Percentiles rank a stretch among this genome's conserved stretches.
phyloP scores from a whole-genome alignment of 2,113 vertebrate species.

The Nothocercus nigrocapillus region DNA sequence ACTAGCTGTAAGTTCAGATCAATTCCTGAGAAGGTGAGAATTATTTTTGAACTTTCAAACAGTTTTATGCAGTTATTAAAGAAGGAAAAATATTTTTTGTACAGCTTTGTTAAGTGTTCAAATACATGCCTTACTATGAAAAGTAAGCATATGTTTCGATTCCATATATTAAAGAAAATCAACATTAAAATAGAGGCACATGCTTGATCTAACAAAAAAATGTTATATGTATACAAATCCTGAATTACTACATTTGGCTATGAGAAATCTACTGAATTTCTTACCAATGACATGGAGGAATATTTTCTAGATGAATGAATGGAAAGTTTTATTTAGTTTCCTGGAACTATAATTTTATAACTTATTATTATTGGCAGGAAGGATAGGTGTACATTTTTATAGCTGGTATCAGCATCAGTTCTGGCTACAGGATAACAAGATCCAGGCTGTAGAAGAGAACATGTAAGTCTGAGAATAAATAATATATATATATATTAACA shows the following conservation, averaged over 20 bases:
- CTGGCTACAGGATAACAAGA: neutral
- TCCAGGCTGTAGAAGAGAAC: neutral
- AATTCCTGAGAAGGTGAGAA: neutral
- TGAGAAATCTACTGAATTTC: neutral
- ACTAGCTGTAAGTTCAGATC: neutral
- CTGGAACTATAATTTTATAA: neutral
- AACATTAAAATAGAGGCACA: constrained; percentile 16
- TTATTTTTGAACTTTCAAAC: neutral
- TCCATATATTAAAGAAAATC: constrained; percentile 48
- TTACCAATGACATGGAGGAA: neutral
- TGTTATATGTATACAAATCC: neutral
- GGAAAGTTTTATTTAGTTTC: neutral
- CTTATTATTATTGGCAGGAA: neutral
- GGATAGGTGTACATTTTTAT: neutral
- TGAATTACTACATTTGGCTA: neutral
- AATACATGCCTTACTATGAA: constrained; percentile 15
- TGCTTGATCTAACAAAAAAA: neutral
- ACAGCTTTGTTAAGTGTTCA: constrained; percentile 36
- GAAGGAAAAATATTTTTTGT: constrained; percentile 28
- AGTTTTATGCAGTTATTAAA: neutral
- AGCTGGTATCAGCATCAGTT: neutral
- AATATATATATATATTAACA: neutral
- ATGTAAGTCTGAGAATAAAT: neutral
- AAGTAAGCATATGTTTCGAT: constrained; percentile 57
- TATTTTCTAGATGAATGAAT: neutral